phyloP scores from a whole-genome alignment of 2,113 vertebrate species.

The Sinocyclocheilus anshuiensis region DNA sequence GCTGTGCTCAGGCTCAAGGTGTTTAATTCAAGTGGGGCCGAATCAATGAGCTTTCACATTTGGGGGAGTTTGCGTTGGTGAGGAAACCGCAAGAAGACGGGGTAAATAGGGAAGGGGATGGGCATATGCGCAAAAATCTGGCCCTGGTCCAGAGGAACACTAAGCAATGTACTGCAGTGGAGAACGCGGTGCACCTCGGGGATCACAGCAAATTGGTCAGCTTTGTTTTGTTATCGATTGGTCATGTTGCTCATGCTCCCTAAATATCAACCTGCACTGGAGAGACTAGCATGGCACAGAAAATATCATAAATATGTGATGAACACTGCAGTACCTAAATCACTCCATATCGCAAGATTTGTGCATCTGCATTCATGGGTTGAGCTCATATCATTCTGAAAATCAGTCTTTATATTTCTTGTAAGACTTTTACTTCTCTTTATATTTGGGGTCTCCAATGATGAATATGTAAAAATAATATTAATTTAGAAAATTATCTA shows the following conservation, averaged over 20 bases:
- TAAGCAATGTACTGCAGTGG: conserved; percentile 2
- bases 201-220: conserved; percentile 25
- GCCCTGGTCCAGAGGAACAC: background rate
- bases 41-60: conserved; percentile 14
- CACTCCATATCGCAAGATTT: background rate
- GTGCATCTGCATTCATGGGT: background rate
- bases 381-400: background rate
- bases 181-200: background rate
- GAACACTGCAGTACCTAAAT: background rate
- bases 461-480: no score
- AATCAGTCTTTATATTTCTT: no score
- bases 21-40: background rate
- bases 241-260: conserved; percentile 2
- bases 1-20: background rate
- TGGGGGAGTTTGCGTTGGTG: background rate
- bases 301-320: background rate
- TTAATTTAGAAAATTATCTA: no score
- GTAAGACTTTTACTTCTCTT: no score
- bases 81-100: background rate
- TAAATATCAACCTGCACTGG: background rate
- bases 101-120: background rate
- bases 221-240: conserved; percentile 34
- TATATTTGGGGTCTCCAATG: no score
- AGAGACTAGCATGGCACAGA: background rate
- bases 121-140: background rate